Evolutionary conservation across 1,140 invertebrate species (phyloP), one percentile per base, ranked within the genome.

Genomic region (Dendrolimus punctatus): DNA sequence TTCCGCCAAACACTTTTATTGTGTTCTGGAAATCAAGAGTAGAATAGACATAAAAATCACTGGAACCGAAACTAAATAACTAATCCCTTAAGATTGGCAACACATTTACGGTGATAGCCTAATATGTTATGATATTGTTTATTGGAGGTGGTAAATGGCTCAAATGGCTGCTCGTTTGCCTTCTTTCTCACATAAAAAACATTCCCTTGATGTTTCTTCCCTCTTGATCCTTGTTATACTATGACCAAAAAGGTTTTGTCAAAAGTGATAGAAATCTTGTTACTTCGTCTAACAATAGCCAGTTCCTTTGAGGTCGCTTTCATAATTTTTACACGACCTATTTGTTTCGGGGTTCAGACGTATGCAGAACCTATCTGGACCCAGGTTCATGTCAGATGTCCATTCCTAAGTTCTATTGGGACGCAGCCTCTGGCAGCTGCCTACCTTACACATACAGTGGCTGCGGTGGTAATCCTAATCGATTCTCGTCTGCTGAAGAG

Each of bases 381-480:
- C 69, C 88, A 40, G 96, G 96, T 6, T 89, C 91, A 4, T 97
- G 96, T 76, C 68, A 85, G 36, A 89, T 80, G 1, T 74, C 85
- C 10, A 90, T 92, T 65, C 70, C 73, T 2, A 94, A 94, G 81
- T 93, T 90, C 78, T 95, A 90, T 77, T 96, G 91, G 76, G 91
- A 96, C 60, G 62, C 73, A 39, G 61, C 48, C 41, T 80, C 59
- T 6, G 88, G 85, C 58, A 83, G 73, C 54, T 95, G 91, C 71
- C 81, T 78, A 45, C 38, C 89, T 2, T 97, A 96, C 77, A 85
- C 90, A 7, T 97, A 95, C 75, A 92, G 93, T 6, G 95, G 95
- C 6, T 97, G 95, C 73, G 91, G 90, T 46, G 95, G 95, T 39
- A 96, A 96, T 71, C 91, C 91, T 38, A 97, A 98, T 73, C 88